Evolutionary conservation across 2,888 invertebrate species (phyloP), one percentile per base, ranked within the genome.

Genomic region (Apamea monoglypha): DNA sequence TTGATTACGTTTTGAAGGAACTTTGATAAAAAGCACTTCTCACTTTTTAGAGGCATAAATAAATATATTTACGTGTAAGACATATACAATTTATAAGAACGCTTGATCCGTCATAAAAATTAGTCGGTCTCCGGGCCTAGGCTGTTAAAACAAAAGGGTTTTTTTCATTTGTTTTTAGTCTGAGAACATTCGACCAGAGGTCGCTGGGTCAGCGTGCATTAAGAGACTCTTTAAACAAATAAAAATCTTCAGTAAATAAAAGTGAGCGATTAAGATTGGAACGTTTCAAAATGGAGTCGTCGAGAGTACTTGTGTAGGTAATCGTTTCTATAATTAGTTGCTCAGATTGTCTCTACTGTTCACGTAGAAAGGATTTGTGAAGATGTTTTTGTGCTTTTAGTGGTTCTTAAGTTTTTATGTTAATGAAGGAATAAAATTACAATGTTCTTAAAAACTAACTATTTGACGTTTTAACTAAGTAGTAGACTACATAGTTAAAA

Each of bases 91-190:
- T 61, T 56, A 79, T 53, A 71, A 63, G 56, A 74, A n/a, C 21
- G 29, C 72, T 68, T 78, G 61, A 71, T 71, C 44, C 50, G 29
- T 59, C 71, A 76, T 69, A 73, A 76, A 79, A 85, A 79, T 59
- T 44, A 67, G 68, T 59, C 67, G 21, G 68, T 74, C 74, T 83
- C 79, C 50, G 10, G 50, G 70, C 53, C 77, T 82, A 79, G 64
- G 70, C 44, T 69, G 73, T 80, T 78, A 64, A 81, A 83, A 77
- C 69, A 74, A 77, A 88, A 81, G 78, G 56, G 40, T 56, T 66
- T 67, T 80, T 74, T 78, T 83, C 40, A 61, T 81, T 84, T 82
- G 74, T 81, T 81, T 76, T 84, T 83, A 68, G 81, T 88, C 79
- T 78, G 74, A 72, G 69, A 70, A 78, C 73, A 50, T 74, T 83